phyloP scores from a whole-genome alignment of 2,113 vertebrate species.

The Speoplatyrhinus poulsoni region DNA sequence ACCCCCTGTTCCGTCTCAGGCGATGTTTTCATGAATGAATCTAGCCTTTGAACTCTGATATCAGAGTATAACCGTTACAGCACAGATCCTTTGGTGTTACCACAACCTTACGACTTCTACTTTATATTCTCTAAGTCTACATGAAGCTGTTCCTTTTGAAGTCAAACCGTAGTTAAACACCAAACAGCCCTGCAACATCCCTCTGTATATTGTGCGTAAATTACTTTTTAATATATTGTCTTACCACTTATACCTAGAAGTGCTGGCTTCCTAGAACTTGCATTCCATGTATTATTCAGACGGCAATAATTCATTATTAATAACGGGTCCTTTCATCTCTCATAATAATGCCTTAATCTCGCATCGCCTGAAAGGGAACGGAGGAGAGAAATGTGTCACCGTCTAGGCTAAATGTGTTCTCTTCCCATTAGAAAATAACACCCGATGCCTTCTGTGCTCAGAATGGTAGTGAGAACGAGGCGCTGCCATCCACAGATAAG shows the following conservation, averaged over 20 bases:
- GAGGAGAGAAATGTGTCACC: conserved; percentile 41
- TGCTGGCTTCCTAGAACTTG: conserved; percentile 48
- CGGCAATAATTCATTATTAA: conserved; percentile 69
- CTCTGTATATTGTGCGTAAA: not conserved
- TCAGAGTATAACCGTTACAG: not conserved
- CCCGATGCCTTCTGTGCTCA: conserved; percentile 19
- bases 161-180: not conserved
- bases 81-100: not conserved
- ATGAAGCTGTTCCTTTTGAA: not conserved
- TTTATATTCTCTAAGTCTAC: not conserved
- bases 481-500: conserved; percentile 7
- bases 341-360: conserved; percentile 40
- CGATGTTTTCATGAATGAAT: not conserved
- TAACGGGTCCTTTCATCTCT: conserved; percentile 61
- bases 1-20: not conserved
- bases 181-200: not conserved
- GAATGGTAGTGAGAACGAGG: not conserved
- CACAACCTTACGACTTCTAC: no score
- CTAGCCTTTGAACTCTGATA: no score
- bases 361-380: conserved; percentile 42
- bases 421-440: conserved; percentile 26
- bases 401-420: conserved; percentile 22
- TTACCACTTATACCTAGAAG: conserved; percentile 43
- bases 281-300: conserved; percentile 67
- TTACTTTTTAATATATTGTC: not conserved